Percentiles rank a stretch among this genome's conserved stretches.
phyloP scores from a whole-genome alignment of 2,797 vertebrate genomes.

The Chanos chanos region DNA sequence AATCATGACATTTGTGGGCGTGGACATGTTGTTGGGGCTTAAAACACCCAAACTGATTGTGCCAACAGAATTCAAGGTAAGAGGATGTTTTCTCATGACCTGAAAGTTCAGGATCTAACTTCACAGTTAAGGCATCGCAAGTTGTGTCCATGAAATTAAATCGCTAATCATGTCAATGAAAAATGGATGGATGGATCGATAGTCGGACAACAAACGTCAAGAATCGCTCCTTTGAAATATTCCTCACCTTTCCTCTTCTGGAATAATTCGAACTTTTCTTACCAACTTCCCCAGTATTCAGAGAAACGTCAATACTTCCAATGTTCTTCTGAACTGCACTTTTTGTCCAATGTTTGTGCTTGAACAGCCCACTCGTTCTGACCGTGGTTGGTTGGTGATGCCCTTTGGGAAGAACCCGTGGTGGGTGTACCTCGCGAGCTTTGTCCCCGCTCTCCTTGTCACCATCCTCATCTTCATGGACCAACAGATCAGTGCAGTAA shows the following conservation, averaged over 20 bases:
- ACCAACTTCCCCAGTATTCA: too few relatives aligned
- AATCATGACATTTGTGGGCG: constrained; percentile 84
- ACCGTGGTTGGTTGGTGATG: constrained; percentile 89
- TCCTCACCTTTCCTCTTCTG: too few relatives aligned
- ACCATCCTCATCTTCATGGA: constrained; percentile 99
- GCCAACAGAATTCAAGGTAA: constrained; percentile 84
- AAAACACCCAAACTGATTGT: constrained; percentile 85
- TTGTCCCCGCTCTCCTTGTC: constrained; percentile 89
- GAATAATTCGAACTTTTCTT: too few relatives aligned
- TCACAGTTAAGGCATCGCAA: too few relatives aligned
- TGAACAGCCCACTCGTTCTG: constrained; percentile 83
- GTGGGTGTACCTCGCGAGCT: constrained; percentile 92
- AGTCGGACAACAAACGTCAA: too few relatives aligned
- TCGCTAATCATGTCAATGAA: too few relatives aligned
- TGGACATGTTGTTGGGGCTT: constrained; percentile 82
- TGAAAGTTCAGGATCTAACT: too few relatives aligned
- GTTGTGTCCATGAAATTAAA: too few relatives aligned
- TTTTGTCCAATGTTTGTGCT: background rate
- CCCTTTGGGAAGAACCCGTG: constrained; percentile 95
- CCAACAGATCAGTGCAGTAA: constrained; percentile 96
- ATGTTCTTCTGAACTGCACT: too few relatives aligned
- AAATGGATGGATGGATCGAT: too few relatives aligned
- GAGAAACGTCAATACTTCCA: too few relatives aligned
- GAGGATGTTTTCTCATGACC: background rate
- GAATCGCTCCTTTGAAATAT: too few relatives aligned